A percentile compares a stretch with the other conserved stretches of the same genome.
These are phyloP conservation scores for Blastomussa wellsi DNA, from an alignment of 92 coral and sea anemone species.

Conservation along the genomic window DNA sequence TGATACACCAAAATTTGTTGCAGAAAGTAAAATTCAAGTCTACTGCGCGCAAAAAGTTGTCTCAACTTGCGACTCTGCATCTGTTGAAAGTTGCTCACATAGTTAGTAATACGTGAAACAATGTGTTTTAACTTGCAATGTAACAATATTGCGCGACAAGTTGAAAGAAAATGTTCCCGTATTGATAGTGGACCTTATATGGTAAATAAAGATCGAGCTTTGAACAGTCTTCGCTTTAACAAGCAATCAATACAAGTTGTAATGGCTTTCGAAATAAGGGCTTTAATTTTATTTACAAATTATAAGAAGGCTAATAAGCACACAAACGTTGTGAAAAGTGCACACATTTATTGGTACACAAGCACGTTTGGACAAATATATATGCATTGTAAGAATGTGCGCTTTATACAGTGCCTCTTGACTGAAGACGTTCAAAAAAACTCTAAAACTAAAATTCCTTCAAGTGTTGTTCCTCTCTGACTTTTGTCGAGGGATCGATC, in stretches of 20 bases:
- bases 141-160: too few species aligned
- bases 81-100: too few species aligned
- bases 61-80: too few species aligned
- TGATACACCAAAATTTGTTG: too few species aligned
- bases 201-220: too few species aligned
- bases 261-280: constrained; percentile 37
- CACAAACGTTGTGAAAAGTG: constrained; percentile 85
- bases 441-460: constrained; percentile 97
- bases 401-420: constrained; percentile 92
- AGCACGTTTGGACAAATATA: constrained; percentile 87
- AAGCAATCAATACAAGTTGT: constrained; percentile 24
- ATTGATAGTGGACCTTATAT: too few species aligned
- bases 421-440: constrained; percentile 88
- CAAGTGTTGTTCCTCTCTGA: constrained; percentile 53
- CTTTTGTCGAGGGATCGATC: constrained; percentile 53
- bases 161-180: too few species aligned
- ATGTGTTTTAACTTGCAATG: too few species aligned
- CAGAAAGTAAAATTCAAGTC: too few species aligned
- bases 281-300: constrained; percentile 50
- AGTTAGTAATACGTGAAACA: too few species aligned
- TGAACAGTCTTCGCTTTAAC: not conserved
- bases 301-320: constrained; percentile 43
- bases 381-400: constrained; percentile 93
- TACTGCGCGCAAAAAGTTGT: too few species aligned
- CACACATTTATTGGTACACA: constrained; percentile 89